phyloP scores from a whole-genome alignment of 2,888 invertebrate species.

The Saturnia pavonia region DNA sequence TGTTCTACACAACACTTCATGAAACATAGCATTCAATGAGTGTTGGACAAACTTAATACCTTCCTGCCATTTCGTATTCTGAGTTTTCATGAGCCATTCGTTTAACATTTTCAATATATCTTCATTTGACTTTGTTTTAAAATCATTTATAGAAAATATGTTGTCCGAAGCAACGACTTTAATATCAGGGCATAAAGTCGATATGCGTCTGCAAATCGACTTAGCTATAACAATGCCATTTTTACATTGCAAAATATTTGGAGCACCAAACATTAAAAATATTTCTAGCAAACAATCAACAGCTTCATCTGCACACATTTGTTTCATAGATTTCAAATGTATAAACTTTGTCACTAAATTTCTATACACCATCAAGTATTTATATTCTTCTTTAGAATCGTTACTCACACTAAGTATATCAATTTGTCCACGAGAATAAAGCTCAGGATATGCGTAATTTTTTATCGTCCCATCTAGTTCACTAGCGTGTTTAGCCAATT shows the following conservation, averaged over 20 bases:
- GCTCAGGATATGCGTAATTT: constrained; percentile 41
- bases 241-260: constrained; percentile 59
- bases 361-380: constrained; percentile 56
- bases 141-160: constrained; percentile 32
- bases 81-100: constrained; percentile 47
- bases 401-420: constrained; percentile 53
- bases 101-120: constrained; percentile 51
- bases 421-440: constrained; percentile 54
- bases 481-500: neutral
- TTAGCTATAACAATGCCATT: constrained; percentile 50
- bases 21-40: constrained; percentile 49
- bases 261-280: constrained; percentile 57
- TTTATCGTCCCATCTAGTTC: constrained; percentile 17
- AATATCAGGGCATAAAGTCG: constrained; percentile 42
- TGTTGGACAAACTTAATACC: constrained; percentile 57
- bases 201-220: constrained; percentile 50
- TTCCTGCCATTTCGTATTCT: constrained; percentile 52
- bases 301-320: constrained; percentile 45
- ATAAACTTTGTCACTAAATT: constrained; percentile 50
- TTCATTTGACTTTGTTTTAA: constrained; percentile 49
- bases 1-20: constrained; percentile 45
- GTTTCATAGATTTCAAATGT: constrained; percentile 52
- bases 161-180: constrained; percentile 47
- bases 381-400: constrained; percentile 47
- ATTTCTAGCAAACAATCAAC: constrained; percentile 52